These are phyloP conservation scores for Campoplex capitator DNA, from an alignment of 2,888 invertebrate species.

Conservation along the genomic window DNA sequence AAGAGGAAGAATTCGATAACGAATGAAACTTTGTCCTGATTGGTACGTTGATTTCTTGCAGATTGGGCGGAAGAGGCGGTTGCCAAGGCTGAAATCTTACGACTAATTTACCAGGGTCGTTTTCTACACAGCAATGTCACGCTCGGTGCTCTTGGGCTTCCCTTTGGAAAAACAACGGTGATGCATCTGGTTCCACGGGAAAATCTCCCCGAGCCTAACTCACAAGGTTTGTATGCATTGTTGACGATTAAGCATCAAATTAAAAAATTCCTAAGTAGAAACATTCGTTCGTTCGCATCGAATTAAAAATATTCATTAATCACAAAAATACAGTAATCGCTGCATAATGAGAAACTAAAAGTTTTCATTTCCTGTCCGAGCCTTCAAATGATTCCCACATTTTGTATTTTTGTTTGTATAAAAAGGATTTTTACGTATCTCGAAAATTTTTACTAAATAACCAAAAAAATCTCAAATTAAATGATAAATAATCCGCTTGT, in stretches of 20 bases:
- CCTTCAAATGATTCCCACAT: background rate
- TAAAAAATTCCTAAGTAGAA: background rate
- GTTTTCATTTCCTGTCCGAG: background rate
- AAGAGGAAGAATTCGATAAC: slow-evolving; percentile 44
- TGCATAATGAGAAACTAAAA: background rate
- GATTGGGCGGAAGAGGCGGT: slow-evolving; percentile 99
- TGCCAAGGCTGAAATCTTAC: slow-evolving; percentile 98
- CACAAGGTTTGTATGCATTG: slow-evolving; percentile 89
- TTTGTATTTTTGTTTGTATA: background rate
- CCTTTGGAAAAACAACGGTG: slow-evolving; percentile 98
- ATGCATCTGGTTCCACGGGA: slow-evolving; percentile 99
- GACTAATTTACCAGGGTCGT: slow-evolving; percentile 99
- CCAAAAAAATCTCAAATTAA: background rate
- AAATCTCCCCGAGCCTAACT: slow-evolving; percentile 99
- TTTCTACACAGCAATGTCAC: slow-evolving; percentile 99
- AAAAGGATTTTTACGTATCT: background rate
- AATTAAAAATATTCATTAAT: background rate
- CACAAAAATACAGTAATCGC: background rate
- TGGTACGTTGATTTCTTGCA: slow-evolving; percentile 85
- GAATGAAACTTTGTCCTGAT: slow-evolving; percentile 23
- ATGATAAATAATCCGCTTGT: background rate
- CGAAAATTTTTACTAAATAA: background rate
- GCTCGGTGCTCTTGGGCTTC: slow-evolving; percentile 98
- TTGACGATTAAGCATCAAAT: background rate
- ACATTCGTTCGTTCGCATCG: background rate